Evolutionary conservation across 2,113 vertebrate genomes (phyloP).

Genomic region (Psittacula cyanocephala): DNA sequence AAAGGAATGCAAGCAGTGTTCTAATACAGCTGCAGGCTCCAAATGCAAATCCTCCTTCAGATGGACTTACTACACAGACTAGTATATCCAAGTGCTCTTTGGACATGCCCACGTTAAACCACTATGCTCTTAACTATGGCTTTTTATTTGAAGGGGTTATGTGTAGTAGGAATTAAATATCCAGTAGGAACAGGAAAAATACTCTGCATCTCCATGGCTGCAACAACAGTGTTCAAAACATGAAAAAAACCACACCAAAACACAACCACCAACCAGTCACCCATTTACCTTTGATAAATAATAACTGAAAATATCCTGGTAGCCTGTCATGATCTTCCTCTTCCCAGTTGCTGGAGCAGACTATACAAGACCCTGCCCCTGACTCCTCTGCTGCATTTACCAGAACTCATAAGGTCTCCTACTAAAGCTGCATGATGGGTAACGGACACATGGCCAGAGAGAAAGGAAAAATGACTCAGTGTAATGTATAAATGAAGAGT

Average conservation of each 20-base stretch:
- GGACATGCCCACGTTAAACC: not conserved
- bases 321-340: not conserved
- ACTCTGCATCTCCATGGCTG: not conserved
- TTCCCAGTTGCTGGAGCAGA: not conserved
- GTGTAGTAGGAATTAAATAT: not conserved
- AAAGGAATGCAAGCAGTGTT: not conserved
- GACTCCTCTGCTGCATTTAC: not conserved
- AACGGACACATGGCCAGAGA: accelerated
- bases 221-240: not conserved
- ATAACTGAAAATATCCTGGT: not conserved
- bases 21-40: not conserved
- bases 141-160: not conserved
- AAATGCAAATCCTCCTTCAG: not conserved
- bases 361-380: accelerated
- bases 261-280: not conserved
- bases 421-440: not conserved
- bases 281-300: not conserved
- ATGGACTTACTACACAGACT: not conserved
- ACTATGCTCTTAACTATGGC: not conserved
- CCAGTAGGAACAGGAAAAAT: not conserved
- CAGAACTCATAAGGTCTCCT: not conserved
- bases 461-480: not conserved
- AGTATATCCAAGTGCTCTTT: not conserved
- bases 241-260: not conserved
- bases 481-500: not conserved